Percentiles rank a stretch among this genome's conserved stretches.
phyloP scores from a whole-genome alignment of 2,113 vertebrate species.

The Seriola rivoliana region DNA sequence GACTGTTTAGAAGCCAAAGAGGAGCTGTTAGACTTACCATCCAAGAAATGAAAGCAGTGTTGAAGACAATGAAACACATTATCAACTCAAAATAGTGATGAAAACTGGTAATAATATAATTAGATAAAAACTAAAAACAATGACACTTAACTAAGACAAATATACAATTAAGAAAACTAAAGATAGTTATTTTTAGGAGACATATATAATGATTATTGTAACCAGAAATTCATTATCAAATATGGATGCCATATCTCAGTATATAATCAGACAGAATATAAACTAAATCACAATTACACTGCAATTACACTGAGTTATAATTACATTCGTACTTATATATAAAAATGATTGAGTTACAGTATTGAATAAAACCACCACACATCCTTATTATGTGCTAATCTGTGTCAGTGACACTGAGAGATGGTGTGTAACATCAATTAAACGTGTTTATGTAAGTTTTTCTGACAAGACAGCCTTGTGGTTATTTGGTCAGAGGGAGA shows the following conservation, averaged over 20 bases:
- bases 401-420: background rate
- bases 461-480: constrained; percentile 17
- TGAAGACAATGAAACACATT: background rate
- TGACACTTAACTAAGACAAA: background rate
- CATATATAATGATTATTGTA: background rate
- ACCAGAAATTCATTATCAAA: background rate
- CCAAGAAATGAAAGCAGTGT: background rate
- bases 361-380: constrained; percentile 1
- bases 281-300: background rate
- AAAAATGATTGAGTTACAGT: background rate
- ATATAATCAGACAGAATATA: background rate
- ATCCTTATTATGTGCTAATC: constrained; percentile 5
- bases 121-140: background rate
- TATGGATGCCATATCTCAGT: background rate
- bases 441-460: constrained; percentile 36
- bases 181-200: background rate
- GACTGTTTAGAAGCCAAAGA: constrained; percentile 6
- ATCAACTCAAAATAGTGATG: background rate
- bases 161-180: background rate
- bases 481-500: constrained; percentile 38
- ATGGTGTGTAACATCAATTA: constrained; percentile 2
- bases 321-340: background rate
- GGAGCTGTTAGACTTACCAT: background rate
- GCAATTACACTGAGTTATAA: background rate
- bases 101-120: constrained; percentile 2